Evolutionary conservation across 2,888 invertebrate genomes (phyloP).

Genomic region (Blera fallax): DNA sequence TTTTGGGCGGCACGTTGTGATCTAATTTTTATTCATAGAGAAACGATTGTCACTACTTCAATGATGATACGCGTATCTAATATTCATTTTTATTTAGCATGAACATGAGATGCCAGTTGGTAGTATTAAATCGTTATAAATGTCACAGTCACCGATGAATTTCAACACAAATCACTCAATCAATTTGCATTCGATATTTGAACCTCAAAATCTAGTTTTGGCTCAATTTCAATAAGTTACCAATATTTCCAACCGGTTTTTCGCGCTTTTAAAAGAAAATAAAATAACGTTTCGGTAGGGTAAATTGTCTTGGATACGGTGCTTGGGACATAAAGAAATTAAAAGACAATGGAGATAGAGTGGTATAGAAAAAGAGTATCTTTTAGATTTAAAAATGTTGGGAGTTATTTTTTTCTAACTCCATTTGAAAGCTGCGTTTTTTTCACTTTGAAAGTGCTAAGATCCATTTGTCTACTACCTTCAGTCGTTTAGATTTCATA

Average conservation of each 20-base stretch:
- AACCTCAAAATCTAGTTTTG: neutral
- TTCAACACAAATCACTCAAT: constrained; percentile 11
- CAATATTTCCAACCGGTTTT: neutral
- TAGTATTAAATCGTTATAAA: neutral
- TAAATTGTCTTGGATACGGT: neutral
- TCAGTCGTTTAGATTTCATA: too few relatives aligned
- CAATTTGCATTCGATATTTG: neutral
- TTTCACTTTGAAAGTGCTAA: too few relatives aligned
- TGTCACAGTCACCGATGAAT: neutral
- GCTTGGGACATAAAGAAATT: neutral
- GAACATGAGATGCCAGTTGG: neutral
- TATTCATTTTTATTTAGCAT: neutral
- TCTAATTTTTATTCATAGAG: neutral
- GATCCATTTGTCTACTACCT: too few relatives aligned
- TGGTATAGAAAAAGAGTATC: too few relatives aligned
- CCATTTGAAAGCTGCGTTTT: too few relatives aligned
- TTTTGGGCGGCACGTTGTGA: neutral
- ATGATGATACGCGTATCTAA: neutral
- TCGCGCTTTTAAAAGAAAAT: neutral
- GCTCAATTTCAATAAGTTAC: neutral
- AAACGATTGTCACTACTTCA: neutral
- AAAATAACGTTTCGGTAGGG: neutral
- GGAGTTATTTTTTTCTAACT: too few relatives aligned
- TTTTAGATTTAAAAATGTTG: neutral
- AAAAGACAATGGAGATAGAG: neutral